A percentile compares a stretch with the other conserved stretches of the same genome.
Conservation (phyloP, 2,113 vertebrate species). For the Triplophysa tibetana region DNA sequence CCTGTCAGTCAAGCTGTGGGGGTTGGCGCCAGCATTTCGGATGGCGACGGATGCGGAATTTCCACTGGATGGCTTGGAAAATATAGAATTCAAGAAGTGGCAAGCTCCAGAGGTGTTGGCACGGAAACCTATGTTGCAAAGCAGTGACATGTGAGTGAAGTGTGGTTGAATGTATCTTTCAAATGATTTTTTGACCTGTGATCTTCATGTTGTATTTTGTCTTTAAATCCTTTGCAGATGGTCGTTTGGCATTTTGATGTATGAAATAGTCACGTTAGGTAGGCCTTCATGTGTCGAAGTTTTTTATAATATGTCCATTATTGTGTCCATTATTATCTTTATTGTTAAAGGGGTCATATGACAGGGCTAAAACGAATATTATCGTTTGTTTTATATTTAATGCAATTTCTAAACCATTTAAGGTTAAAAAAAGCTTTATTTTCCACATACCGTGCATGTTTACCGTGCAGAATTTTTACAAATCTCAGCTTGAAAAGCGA, state of each 20-base stretch:
- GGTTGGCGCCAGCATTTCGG: slow-evolving; percentile 79
- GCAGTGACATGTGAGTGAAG: slow-evolving; percentile 81
- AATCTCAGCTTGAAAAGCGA: too few relatives aligned
- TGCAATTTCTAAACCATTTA: too few relatives aligned
- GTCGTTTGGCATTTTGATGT: slow-evolving; percentile 92
- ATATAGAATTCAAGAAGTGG: slow-evolving; percentile 83
- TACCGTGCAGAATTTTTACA: too few relatives aligned
- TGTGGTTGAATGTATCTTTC: too few relatives aligned
- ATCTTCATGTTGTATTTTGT: background rate
- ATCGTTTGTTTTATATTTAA: too few relatives aligned
- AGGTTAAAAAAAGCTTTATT: too few relatives aligned
- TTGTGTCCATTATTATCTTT: too few relatives aligned
- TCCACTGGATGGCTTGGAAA: slow-evolving; percentile 9
- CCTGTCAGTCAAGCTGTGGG: slow-evolving; percentile 85
- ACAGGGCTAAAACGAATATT: too few relatives aligned
- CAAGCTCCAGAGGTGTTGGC: slow-evolving; percentile 86
- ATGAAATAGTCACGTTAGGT: slow-evolving; percentile 93
- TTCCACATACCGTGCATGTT: too few relatives aligned
- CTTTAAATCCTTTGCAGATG: slow-evolving; percentile 74
- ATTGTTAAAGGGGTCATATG: background rate
- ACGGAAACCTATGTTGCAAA: slow-evolving; percentile 63
- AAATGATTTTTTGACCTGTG: background rate
- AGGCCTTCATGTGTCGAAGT: slow-evolving; percentile 51
- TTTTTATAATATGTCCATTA: background rate
- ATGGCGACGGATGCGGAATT: slow-evolving; percentile 41